These are phyloP conservation scores for Telenomus remus DNA, from an alignment of 1,140 invertebrate species.

Conservation along the genomic window DNA sequence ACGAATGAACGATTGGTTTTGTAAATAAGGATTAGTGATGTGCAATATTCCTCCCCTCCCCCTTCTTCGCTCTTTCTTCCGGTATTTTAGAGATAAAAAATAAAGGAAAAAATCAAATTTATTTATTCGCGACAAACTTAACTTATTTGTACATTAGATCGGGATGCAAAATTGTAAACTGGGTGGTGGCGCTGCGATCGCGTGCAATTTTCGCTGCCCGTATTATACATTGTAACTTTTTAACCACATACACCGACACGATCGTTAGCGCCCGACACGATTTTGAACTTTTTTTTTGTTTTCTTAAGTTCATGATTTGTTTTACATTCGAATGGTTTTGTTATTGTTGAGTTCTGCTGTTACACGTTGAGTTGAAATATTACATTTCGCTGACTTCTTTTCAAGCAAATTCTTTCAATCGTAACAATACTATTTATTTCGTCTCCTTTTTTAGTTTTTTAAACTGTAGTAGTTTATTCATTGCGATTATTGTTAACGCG, in stretches of 20 bases:
- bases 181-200: conserved; percentile 1
- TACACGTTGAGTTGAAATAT: too few relatives aligned
- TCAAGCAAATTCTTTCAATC: too few relatives aligned
- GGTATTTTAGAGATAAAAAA: too few relatives aligned
- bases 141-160: not conserved
- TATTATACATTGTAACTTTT: conserved; percentile 20
- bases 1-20: not conserved
- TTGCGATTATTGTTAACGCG: too few relatives aligned
- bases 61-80: not conserved
- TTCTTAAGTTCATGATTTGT: not conserved
- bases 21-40: not conserved
- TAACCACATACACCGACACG: conserved; percentile 13
- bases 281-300: too few relatives aligned
- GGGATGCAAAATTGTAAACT: not conserved
- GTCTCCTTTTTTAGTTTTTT: too few relatives aligned
- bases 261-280: conserved; percentile 13
- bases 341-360: too few relatives aligned
- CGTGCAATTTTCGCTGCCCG: conserved; percentile 12
- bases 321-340: too few relatives aligned
- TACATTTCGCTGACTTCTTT: too few relatives aligned
- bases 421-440: too few relatives aligned
- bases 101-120: too few relatives aligned
- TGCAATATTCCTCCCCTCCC: not conserved
- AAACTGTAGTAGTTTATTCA: too few relatives aligned
- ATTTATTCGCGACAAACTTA: not conserved